Percentiles rank a stretch among this genome's conserved stretches.
phyloP scores from a whole-genome alignment of 2,888 invertebrate genomes.

The Morinoia aosen region DNA sequence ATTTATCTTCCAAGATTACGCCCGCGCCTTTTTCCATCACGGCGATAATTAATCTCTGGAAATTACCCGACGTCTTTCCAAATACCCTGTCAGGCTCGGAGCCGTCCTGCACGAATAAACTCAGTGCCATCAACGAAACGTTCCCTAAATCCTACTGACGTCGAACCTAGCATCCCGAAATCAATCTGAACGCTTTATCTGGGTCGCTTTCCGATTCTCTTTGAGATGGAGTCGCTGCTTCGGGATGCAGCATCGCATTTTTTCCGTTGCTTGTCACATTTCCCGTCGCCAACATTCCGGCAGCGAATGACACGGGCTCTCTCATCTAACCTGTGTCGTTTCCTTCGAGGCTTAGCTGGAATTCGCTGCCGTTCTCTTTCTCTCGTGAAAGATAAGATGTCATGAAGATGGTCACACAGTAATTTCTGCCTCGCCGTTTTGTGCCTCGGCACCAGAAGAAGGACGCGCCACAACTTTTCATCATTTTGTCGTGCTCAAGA shows the following conservation, averaged over 20 bases:
- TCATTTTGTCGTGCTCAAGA: background rate
- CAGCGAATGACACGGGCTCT: background rate
- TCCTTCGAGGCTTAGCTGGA: background rate
- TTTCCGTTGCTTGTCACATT: background rate
- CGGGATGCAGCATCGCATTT: background rate
- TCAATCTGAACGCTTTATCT: slow-evolving; percentile 23
- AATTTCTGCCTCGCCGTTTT: background rate
- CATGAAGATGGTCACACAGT: background rate
- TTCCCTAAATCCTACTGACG: background rate
- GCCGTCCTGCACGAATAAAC: background rate
- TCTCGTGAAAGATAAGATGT: background rate
- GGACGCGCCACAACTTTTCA: background rate
- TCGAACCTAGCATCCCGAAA: background rate
- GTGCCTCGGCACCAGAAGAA: background rate
- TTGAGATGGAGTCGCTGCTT: slow-evolving; percentile 6
- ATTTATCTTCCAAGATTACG: background rate
- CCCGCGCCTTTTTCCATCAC: background rate
- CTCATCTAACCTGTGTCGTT: background rate
- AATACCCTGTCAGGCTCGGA: background rate
- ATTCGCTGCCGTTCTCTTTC: background rate
- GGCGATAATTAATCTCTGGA: background rate
- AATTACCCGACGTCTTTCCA: background rate
- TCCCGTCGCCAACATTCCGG: background rate
- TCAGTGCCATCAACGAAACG: background rate
- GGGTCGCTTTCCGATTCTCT: background rate